These are phyloP conservation scores for Drosophila cracens DNA, from an alignment of 2,888 invertebrate species.

Conservation along the genomic window DNA sequence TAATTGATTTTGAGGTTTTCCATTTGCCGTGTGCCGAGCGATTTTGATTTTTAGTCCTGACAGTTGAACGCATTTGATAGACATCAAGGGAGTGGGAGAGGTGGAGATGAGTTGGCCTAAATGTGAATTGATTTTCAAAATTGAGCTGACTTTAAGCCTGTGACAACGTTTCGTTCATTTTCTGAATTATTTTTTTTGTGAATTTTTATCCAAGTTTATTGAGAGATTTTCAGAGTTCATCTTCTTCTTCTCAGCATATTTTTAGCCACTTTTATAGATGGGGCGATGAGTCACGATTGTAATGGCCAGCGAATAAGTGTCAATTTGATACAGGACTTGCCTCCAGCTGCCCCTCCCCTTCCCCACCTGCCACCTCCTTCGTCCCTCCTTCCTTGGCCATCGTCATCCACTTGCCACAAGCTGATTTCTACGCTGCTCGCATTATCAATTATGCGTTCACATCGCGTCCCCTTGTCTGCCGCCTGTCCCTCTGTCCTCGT, in stretches of 20 bases:
- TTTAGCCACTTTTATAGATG: background rate
- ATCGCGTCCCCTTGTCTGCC: constrained; percentile 31
- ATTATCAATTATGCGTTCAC: constrained; percentile 79
- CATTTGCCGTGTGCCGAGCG: constrained; percentile 31
- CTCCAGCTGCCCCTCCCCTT: background rate
- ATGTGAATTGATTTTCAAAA: constrained; percentile 27
- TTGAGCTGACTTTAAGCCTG: background rate
- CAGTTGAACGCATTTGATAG: constrained; percentile 47
- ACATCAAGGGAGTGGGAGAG: constrained; percentile 21
- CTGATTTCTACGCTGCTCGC: constrained; percentile 58
- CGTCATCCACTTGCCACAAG: background rate
- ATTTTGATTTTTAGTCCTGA: constrained; percentile 52
- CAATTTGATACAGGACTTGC: constrained; percentile 42
- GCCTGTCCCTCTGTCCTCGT: background rate
- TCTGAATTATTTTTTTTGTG: background rate
- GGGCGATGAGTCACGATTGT: constrained; percentile 25
- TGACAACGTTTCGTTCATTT: background rate
- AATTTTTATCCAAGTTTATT: background rate
- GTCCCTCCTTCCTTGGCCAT: background rate
- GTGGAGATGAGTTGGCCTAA: constrained; percentile 7
- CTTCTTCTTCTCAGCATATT: background rate
- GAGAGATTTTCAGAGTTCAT: constrained; percentile 1
- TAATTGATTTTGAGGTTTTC: constrained; percentile 75
- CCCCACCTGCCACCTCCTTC: background rate
- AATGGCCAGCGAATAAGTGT: constrained; percentile 33